Conservation (phyloP, 2,113 vertebrate species). For the Elanus axillaris region DNA sequence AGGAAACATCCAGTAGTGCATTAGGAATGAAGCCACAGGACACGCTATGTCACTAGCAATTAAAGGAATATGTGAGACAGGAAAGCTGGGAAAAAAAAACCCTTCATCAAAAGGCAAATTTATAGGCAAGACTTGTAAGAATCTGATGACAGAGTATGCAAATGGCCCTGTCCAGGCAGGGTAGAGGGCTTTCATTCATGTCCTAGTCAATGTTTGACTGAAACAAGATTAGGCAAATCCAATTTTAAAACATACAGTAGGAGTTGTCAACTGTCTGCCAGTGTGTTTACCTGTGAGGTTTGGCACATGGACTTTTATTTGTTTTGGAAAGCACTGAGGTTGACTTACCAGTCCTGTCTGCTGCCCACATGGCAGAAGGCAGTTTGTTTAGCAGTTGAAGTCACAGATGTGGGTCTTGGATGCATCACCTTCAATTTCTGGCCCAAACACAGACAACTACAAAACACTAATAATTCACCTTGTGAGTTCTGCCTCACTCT, state of each 20-base stretch:
- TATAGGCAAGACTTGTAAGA: neutral
- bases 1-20: neutral
- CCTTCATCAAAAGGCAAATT: neutral
- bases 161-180: neutral
- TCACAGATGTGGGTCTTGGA: fast-evolving
- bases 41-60: neutral
- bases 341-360: neutral
- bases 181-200: neutral
- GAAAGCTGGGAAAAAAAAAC: fast-evolving
- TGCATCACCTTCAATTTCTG: neutral
- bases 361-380: neutral
- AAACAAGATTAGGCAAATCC: neutral
- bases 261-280: neutral
- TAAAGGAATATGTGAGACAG: neutral
- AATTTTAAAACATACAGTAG: neutral
- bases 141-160: neutral
- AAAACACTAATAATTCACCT: neutral
- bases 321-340: neutral
- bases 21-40: neutral
- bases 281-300: neutral
- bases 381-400: neutral
- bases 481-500: neutral
- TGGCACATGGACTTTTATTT: neutral
- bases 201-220: neutral
- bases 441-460: neutral